phyloP scores from a whole-genome alignment of 2,113 vertebrate genomes.

The Eudorcas thomsonii region DNA sequence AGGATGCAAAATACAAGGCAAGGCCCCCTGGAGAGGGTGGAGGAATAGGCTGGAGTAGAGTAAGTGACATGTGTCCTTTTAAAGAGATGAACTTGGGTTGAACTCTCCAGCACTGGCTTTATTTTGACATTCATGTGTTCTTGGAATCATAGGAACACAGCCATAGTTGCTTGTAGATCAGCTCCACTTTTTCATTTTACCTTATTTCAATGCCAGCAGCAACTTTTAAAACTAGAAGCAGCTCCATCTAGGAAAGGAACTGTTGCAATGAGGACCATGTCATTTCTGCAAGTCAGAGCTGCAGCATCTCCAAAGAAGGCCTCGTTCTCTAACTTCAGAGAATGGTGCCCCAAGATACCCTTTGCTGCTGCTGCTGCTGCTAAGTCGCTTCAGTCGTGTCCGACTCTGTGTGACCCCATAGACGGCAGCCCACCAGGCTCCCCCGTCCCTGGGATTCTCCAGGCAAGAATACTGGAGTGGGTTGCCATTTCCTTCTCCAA shows the following conservation, averaged over 20 bases:
- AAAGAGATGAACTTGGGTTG: constrained; percentile 12
- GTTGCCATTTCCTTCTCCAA: no score
- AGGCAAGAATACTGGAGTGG: no score
- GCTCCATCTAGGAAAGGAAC: neutral
- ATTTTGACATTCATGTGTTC: constrained; percentile 1
- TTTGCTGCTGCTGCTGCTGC: neutral
- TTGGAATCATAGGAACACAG: neutral
- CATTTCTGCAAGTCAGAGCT: neutral
- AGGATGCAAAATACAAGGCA: neutral
- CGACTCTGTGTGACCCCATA: no score
- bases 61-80: neutral
- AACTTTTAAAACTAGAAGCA: constrained; percentile 44
- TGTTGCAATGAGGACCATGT: neutral
- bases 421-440: no score
- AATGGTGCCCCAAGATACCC: neutral
- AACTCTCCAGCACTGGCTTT: neutral
- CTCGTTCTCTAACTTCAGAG: neutral
- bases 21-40: neutral
- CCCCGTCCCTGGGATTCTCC: no score
- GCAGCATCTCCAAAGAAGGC: neutral
- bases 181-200: neutral
- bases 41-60: neutral
- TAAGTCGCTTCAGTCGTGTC: no score
- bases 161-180: neutral
- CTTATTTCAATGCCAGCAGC: constrained; percentile 22